phyloP scores from a whole-genome alignment of 1,140 invertebrate genomes.

The Drosophila parabipectinata region DNA sequence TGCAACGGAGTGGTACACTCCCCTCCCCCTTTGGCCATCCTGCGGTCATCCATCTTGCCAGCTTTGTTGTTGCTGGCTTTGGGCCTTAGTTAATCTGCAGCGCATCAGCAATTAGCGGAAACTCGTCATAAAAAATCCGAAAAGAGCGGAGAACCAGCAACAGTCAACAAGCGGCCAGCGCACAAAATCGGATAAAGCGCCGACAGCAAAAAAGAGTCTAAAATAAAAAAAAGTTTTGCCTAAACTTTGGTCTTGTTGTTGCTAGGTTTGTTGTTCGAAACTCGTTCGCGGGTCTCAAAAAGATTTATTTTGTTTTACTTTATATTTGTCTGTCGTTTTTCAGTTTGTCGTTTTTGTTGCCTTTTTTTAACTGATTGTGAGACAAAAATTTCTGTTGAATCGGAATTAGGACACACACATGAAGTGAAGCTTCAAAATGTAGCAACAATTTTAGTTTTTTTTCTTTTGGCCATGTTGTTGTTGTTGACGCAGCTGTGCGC shows the following conservation, averaged over 20 bases:
- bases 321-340: conserved; percentile 32
- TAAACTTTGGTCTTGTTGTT: conserved; percentile 56
- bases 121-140: conserved; percentile 74
- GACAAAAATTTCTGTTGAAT: conserved; percentile 81
- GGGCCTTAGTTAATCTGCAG: conserved; percentile 75
- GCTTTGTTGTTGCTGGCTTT: conserved; percentile 21
- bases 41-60: conserved; percentile 40
- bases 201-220: conserved; percentile 51
- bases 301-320: conserved; percentile 79
- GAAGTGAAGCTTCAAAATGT: conserved; percentile 68
- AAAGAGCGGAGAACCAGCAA: conserved; percentile 17
- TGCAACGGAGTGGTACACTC: conserved; percentile 20
- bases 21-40: conserved; percentile 8
- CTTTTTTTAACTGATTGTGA: conserved; percentile 67
- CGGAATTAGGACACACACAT: conserved; percentile 80
- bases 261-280: conserved; percentile 57
- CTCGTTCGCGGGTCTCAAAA: conserved; percentile 72
- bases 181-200: conserved; percentile 79
- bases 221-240: conserved; percentile 56
- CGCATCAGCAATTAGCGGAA: conserved; percentile 81
- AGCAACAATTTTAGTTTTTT: conserved; percentile 47
- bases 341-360: conserved; percentile 8
- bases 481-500: conserved; percentile 72
- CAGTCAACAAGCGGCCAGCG: conserved; percentile 33
- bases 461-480: conserved; percentile 35